Evolutionary conservation across 1,140 invertebrate species (phyloP), one percentile per base, ranked within the genome.

Genomic region (Drosophila dunni): DNA sequence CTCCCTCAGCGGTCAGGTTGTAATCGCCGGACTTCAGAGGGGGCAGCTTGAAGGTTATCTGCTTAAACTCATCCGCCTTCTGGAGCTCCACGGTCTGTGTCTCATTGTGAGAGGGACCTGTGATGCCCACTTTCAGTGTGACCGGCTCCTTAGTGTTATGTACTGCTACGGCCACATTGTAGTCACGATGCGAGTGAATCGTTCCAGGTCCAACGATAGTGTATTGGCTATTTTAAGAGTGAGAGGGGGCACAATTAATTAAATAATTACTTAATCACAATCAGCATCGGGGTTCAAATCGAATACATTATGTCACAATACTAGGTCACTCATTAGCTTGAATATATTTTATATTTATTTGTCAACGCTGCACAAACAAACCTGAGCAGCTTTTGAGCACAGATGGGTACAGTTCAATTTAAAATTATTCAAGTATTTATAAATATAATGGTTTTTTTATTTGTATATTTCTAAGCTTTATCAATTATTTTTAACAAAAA

Each of bases 161-260:
- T 1, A 95, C 94, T 56, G 94, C 96, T 13, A 97, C 95, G 1
- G 96, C 96, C 44, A 97, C 96, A 92, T 97, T 96, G 92, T 97
- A 98, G 71, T 97, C 95, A 2, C 95, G 95, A 93, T 96, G 95
- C 2, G 97, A 97, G 61, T 97, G 94, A 42, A 98, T 93, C 11
- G 96, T 94, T 80, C 95, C 94, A n/a, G 97, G 96, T 7, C 96
- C 97, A 80, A 98, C 94, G 70, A 98, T 94, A 48, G 97, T 96
- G 89, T 97, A 97, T 80, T 83, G 82, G 1, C 90, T 91, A 36
- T 11, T 13, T 2, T 42, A 2, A 24, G 3, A 2, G 24, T 2
- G 24, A 6, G 24, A 4, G 34, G 53, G 4, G 11, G 0, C 24
- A 1, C 66, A 66, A 29, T 44, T 3, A 44, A 53, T 29, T 11